Evolutionary conservation across 2,797 vertebrate genomes (phyloP).

Genomic region (Cuculus canorus): DNA sequence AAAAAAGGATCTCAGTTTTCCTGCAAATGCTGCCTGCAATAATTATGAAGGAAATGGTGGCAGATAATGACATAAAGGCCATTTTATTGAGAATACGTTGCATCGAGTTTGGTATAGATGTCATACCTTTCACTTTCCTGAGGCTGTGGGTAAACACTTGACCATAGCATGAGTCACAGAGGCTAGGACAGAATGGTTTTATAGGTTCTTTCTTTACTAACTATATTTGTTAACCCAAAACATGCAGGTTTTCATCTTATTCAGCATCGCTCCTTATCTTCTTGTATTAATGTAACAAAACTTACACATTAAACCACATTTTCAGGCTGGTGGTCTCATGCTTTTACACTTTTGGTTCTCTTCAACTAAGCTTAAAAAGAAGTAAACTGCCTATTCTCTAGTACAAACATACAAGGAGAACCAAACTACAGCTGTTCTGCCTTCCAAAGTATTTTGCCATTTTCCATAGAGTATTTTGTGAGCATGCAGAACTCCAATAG

Average conservation of each 20-base stretch:
- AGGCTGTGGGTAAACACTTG: not conserved
- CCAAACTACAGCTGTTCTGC: not conserved
- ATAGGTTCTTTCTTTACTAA: conserved; percentile 13
- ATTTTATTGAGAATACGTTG: conserved; percentile 29
- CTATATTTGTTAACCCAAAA: not conserved
- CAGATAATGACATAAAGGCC: not conserved
- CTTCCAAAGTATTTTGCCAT: not conserved
- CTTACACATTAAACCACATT: not conserved
- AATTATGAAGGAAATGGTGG: not conserved
- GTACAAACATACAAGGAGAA: not conserved
- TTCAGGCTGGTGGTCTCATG: not conserved
- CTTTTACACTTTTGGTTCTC: not conserved
- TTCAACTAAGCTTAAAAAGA: not conserved
- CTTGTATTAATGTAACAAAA: not conserved
- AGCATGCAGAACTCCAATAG: not conserved
- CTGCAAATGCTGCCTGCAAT: not conserved
- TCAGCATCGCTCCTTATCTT: not conserved
- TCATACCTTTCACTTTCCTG: not conserved
- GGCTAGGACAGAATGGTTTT: not conserved
- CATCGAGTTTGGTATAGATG: not conserved
- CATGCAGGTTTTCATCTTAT: not conserved
- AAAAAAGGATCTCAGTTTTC: not conserved
- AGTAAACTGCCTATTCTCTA: not conserved
- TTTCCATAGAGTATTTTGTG: not conserved
- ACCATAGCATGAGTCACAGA: not conserved